Conservation (phyloP, 2,888 invertebrate species). For the Diarsia dahlii region DNA sequence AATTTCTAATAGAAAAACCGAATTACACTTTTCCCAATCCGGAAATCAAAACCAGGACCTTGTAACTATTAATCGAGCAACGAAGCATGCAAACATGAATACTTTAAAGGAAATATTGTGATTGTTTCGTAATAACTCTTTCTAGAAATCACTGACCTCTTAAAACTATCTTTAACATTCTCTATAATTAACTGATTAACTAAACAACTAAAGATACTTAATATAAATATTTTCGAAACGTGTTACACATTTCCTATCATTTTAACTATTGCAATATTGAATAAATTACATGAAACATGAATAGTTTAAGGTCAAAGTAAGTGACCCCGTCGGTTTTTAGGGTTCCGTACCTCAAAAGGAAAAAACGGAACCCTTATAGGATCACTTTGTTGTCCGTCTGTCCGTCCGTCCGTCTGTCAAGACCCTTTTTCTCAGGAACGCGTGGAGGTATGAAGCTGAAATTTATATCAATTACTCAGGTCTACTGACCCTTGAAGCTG, state of each 20-base stretch:
- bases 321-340: not conserved
- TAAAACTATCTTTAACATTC: not conserved
- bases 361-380: too few species aligned
- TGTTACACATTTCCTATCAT: slow-evolving; percentile 38
- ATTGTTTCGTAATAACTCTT: not conserved
- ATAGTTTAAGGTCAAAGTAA: slow-evolving; percentile 4
- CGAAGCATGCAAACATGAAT: not conserved
- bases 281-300: slow-evolving; percentile 19
- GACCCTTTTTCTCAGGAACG: too few species aligned
- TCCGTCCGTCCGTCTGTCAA: too few species aligned
- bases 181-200: slow-evolving; percentile 11
- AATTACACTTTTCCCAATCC: too few species aligned
- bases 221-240: slow-evolving; percentile 28
- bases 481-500: too few species aligned
- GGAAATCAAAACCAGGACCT: too few species aligned
- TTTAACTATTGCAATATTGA: slow-evolving; percentile 18
- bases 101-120: not conserved
- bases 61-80: not conserved
- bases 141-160: too few species aligned
- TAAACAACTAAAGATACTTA: not conserved
- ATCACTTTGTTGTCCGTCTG: too few species aligned
- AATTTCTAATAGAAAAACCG: too few species aligned
- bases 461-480: too few species aligned
- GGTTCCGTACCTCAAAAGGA: too few species aligned
- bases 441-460: too few species aligned